Evolutionary conservation across 2,888 invertebrate species (phyloP).

Genomic region (Limnephilus rhombicus): DNA sequence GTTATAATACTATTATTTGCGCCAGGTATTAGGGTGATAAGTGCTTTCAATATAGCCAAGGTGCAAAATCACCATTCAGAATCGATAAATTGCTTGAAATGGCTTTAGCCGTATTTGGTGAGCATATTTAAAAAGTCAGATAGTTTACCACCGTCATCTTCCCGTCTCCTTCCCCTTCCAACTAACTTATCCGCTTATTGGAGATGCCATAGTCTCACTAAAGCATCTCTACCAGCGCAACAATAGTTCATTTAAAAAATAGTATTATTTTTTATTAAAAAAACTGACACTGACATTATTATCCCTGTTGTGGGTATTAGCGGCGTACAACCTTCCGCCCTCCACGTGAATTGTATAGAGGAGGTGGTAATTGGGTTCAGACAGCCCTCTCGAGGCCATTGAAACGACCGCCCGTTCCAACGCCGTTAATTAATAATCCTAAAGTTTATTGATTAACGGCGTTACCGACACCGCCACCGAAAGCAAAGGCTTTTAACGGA

Average conservation of each 20-base stretch:
- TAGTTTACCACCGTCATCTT: no score
- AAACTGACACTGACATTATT: neutral
- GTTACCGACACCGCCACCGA: constrained; percentile 44
- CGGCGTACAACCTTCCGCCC: neutral
- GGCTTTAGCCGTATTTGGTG: no score
- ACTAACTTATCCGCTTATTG: no score
- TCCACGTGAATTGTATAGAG: constrained; percentile 24
- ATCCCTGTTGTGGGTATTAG: neutral
- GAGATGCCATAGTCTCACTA: no score
- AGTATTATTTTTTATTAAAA: neutral
- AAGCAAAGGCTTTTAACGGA: constrained; percentile 20
- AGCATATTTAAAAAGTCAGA: no score
- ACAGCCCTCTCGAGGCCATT: constrained; percentile 30
- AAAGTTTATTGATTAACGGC: constrained; percentile 56
- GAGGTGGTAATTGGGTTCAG: constrained; percentile 57
- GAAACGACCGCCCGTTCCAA: constrained; percentile 28
- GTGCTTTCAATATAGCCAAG: no score
- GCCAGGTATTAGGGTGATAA: no score
- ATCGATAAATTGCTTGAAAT: no score
- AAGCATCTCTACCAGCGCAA: no score
- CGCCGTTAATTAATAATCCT: constrained; percentile 56
- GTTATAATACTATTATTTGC: no score
- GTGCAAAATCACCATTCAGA: no score
- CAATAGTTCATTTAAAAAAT: neutral
- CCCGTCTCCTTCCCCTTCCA: no score